Base-by-base conservation (phyloP, 37 sponge, comb jelly and placozoan species). In the Ephydatia muelleri region DNA sequence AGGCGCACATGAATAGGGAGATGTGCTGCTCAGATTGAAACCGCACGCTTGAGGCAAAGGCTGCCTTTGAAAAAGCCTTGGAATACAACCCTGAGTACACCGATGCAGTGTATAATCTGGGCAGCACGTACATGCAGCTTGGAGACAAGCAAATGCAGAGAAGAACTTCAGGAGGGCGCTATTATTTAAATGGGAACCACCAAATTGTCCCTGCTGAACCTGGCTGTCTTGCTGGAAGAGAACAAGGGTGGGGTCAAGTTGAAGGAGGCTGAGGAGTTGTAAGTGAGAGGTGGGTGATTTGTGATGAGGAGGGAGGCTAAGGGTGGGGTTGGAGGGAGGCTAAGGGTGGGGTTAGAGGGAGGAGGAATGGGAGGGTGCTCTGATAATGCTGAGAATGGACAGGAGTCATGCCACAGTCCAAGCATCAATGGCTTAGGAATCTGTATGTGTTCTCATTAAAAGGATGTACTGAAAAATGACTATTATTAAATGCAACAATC, bases 1-100 rank as follows among this genome's bases (percentile, higher is more conserved):
- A 84, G 31, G 91, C 86, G 22, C 74, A 90, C 74, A 81, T 90
- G n/a, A 90, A 90, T 72, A 68, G 33, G 95, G 87, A 26, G 89
- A 91, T 35, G 72, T 89, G 33, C 90, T 91, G 21, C 33, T 85
- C 13, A 81, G 86, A 37, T 67, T 83, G 73, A 92, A n/a, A 92
- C 26, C 39, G 79, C 35, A 72, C 36, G 0, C 68, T 47, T 0
- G 83, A 85, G 47, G 92, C 92, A 9, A 47, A 66, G 69, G 14
- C n/a, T 32, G 38, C 77, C 11, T 89, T 82, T 49, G n/a, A 72
- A 32, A 68, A 82, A 3, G 90, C 90, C 8, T 14, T 80, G 13
- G 48, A 64, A 37, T 47, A 64, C 22, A 75, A 82, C 39, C 86
- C 77, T n/a, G 74, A 23, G 27, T 78, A 85, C 37, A 74, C 84